Conservation (phyloP, 2,888 invertebrate genomes). For the Nephrotoma appendiculata region DNA sequence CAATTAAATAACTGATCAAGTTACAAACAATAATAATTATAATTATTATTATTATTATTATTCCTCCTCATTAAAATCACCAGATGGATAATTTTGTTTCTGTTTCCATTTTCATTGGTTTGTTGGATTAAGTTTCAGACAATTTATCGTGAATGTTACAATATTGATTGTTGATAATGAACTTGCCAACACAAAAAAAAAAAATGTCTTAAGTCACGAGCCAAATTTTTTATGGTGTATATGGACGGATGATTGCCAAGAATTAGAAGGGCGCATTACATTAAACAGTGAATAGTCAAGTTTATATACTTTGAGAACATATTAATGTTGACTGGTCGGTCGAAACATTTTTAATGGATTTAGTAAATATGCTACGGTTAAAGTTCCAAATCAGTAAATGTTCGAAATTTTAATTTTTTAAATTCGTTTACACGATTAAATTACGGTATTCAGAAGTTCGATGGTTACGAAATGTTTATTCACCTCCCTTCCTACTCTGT, state of each 20-base stretch:
- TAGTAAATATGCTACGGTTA: no score
- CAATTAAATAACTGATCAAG: neutral
- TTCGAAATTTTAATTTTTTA: no score
- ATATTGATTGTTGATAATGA: neutral
- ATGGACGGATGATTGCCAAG: neutral
- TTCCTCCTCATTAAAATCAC: neutral
- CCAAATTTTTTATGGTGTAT: neutral
- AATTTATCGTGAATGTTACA: neutral
- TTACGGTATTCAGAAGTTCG: no score
- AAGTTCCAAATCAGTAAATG: no score
- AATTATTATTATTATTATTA: no score
- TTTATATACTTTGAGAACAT: no score
- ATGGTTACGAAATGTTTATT: no score
- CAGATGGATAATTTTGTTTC: neutral
- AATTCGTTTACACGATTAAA: no score
- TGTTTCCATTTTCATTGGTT: neutral
- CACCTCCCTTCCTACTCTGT: no score
- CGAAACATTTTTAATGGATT: no score
- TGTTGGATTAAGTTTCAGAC: neutral
- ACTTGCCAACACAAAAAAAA: neutral
- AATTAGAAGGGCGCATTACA: neutral
- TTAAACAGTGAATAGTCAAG: no score
- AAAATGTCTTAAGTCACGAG: neutral
- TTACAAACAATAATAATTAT: neutral
- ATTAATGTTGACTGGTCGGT: no score